These are phyloP conservation scores for Montipora capricornis DNA, from an alignment of 64 coral and sea anemone species.

Conservation along the genomic window DNA sequence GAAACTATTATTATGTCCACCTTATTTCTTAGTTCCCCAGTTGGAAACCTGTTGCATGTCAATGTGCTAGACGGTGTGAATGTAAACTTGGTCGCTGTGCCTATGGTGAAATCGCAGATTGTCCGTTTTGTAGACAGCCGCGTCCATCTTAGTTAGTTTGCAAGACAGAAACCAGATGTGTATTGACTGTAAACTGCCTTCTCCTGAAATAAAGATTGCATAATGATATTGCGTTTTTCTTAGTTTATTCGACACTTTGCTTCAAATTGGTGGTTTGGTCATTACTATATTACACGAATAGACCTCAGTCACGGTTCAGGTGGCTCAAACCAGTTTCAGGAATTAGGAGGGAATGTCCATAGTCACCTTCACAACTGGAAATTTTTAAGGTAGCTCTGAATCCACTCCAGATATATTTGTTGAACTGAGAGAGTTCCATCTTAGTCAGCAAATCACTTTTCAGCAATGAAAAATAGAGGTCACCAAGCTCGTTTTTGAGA, in stretches of 20 bases:
- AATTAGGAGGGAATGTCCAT: too few species aligned
- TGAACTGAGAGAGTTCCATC: too few species aligned
- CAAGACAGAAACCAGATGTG: not conserved
- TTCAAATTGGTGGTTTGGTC: not conserved
- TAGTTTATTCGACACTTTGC: not conserved
- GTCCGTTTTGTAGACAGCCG: not conserved
- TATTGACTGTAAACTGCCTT: not conserved
- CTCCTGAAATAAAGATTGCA: not conserved
- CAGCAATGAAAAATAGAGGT: too few species aligned
- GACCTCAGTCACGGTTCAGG: not conserved
- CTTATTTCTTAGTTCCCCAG: not conserved
- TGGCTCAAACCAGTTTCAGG: too few species aligned
- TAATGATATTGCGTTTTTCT: not conserved
- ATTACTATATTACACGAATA: not conserved
- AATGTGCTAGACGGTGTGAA: not conserved
- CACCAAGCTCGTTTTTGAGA: too few species aligned
- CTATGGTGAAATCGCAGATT: not conserved
- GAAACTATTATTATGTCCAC: not conserved
- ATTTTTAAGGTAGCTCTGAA: too few species aligned
- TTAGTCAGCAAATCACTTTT: too few species aligned
- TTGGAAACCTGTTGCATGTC: not conserved
- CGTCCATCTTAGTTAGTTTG: not conserved
- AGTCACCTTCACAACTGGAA: too few species aligned
- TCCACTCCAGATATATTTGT: too few species aligned
- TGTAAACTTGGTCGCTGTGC: not conserved